These are phyloP conservation scores for Tilapia sparmanii DNA, from an alignment of 2,113 vertebrate species.

Conservation along the genomic window DNA sequence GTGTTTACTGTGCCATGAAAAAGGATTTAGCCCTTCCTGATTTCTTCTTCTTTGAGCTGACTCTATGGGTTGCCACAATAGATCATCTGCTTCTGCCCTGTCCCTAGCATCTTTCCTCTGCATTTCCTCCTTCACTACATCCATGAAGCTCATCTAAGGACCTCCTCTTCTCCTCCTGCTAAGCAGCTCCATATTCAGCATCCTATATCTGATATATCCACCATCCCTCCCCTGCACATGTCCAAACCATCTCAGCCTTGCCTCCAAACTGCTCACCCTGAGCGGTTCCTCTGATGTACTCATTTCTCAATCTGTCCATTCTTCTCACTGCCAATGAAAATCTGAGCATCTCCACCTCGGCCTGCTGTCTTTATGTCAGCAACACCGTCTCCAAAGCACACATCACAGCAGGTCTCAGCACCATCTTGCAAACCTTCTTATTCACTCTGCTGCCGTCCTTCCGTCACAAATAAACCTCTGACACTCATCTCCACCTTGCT, in stretches of 20 bases:
- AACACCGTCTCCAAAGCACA: not conserved
- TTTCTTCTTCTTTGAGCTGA: not conserved
- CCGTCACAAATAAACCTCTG: not conserved
- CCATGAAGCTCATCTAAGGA: fast-evolving
- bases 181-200: fast-evolving
- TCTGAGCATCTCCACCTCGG: not conserved
- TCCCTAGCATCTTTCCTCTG: not conserved
- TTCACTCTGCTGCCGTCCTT: fast-evolving
- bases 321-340: not conserved
- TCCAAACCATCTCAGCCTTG: not conserved
- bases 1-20: not conserved
- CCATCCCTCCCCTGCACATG: not conserved
- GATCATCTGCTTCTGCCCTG: not conserved
- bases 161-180: not conserved
- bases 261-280: not conserved
- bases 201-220: not conserved
- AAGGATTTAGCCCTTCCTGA: not conserved
- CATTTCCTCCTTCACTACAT: not conserved
- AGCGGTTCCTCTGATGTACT: not conserved
- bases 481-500: not conserved
- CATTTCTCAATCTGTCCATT: not conserved
- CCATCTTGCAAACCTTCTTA: not conserved
- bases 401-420: not conserved
- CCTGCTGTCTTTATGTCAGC: not conserved
- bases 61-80: fast-evolving